A percentile compares a stretch with the other conserved stretches of the same genome.
Conservation (phyloP, 1,140 invertebrate genomes). For the Chelonus insularis region DNA sequence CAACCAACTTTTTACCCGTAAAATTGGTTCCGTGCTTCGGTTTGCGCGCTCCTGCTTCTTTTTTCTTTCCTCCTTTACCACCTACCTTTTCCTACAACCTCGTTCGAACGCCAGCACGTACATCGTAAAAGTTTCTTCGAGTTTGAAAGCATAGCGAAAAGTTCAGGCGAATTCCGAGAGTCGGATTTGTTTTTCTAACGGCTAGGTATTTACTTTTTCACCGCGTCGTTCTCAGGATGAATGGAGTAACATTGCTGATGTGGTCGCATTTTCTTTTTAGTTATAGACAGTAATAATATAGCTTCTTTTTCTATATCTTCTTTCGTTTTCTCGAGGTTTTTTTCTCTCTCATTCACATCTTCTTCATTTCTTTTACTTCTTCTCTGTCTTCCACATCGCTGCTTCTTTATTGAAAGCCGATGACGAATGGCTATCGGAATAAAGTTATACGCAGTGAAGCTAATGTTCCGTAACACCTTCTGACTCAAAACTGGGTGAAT, state of each 20-base stretch:
- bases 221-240: conserved; percentile 37
- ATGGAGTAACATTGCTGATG: conserved; percentile 32
- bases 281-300: conserved; percentile 20
- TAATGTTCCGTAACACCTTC: conserved; percentile 55
- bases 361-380: background rate
- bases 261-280: conserved; percentile 14
- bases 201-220: conserved; percentile 51
- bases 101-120: conserved; percentile 20
- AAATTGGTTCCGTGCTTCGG: conserved; percentile 35
- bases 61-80: background rate
- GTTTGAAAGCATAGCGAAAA: conserved; percentile 33
- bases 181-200: conserved; percentile 53
- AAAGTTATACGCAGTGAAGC: conserved; percentile 51
- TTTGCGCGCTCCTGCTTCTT: conserved; percentile 17
- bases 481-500: conserved; percentile 45
- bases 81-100: background rate
- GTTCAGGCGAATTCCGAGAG: conserved; percentile 45
- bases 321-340: too few species aligned
- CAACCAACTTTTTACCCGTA: conserved; percentile 31
- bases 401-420: conserved; percentile 45
- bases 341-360: too few species aligned
- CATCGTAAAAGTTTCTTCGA: conserved; percentile 35
- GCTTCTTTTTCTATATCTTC: conserved; percentile 2
- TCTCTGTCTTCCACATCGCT: conserved; percentile 42
- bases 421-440: conserved; percentile 56